phyloP scores from a whole-genome alignment of 2,113 vertebrate genomes.

The Caracal caracal region DNA sequence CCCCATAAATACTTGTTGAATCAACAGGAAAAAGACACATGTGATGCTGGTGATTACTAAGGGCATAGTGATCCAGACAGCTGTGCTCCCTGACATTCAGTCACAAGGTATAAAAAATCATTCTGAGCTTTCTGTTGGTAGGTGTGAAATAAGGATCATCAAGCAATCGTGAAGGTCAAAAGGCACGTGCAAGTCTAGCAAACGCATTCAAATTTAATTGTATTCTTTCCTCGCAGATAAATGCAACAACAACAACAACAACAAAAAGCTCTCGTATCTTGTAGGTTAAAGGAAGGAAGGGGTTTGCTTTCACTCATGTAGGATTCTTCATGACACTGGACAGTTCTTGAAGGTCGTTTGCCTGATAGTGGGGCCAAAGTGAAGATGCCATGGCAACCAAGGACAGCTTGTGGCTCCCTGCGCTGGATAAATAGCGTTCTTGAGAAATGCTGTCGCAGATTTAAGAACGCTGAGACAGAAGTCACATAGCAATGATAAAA shows the following conservation, averaged over 20 bases:
- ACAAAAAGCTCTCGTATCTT: not conserved
- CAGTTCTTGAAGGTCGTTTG: not conserved
- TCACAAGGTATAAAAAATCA: not conserved
- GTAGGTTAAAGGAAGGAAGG: not conserved
- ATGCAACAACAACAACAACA: not conserved
- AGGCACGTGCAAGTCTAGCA: fast-evolving
- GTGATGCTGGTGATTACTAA: too few relatives aligned
- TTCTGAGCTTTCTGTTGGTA: fast-evolving
- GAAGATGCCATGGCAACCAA: not conserved
- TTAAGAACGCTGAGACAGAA: not conserved
- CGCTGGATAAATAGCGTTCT: fast-evolving
- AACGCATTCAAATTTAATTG: not conserved
- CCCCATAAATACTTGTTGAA: not conserved
- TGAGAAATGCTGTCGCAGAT: not conserved
- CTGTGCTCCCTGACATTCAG: not conserved
- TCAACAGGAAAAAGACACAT: not conserved
- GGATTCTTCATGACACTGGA: not conserved
- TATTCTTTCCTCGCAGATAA: not conserved
- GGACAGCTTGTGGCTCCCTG: too few relatives aligned
- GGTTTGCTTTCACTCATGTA: not conserved
- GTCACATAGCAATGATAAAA: fast-evolving
- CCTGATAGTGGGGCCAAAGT: not conserved
- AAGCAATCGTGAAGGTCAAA: not conserved
- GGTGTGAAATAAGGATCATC: not conserved
- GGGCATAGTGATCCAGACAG: fast-evolving